Evolutionary conservation across 2,113 vertebrate species (phyloP).

Genomic region (Embiotoca jacksoni): DNA sequence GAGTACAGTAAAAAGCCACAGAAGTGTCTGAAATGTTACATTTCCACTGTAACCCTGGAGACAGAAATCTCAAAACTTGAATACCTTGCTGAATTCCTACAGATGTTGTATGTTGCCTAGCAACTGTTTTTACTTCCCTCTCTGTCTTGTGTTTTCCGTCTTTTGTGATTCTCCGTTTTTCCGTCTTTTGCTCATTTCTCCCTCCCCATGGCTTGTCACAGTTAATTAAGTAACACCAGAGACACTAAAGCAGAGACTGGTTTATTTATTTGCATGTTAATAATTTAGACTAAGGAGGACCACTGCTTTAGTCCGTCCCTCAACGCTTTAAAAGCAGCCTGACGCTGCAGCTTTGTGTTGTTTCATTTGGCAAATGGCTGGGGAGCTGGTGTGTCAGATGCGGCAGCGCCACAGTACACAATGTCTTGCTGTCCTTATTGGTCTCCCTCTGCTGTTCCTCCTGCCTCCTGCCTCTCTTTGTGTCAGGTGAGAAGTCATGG

Average conservation of each 20-base stretch:
- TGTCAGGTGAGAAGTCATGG: slow-evolving; percentile 80
- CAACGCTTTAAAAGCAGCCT: slow-evolving; percentile 57
- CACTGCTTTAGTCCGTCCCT: slow-evolving; percentile 58
- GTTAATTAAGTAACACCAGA: slow-evolving; percentile 81
- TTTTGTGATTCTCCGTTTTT: slow-evolving; percentile 54
- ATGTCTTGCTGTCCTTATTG: slow-evolving; percentile 55
- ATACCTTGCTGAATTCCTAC: slow-evolving; percentile 82
- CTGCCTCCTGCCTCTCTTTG: slow-evolving; percentile 56
- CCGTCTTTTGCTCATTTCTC: slow-evolving; percentile 59
- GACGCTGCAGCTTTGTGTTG: slow-evolving; percentile 65
- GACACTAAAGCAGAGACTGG: slow-evolving; percentile 73
- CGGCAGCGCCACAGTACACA: slow-evolving; percentile 32
- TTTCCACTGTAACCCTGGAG: slow-evolving; percentile 83
- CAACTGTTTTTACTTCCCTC: slow-evolving; percentile 81
- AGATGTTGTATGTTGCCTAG: slow-evolving; percentile 88
- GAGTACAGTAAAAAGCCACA: slow-evolving; percentile 51
- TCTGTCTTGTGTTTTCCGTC: slow-evolving; percentile 52
- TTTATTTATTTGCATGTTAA: slow-evolving; percentile 84
- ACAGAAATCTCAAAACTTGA: slow-evolving; percentile 81
- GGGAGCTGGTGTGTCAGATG: slow-evolving; percentile 56
- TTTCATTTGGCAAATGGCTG: slow-evolving; percentile 55
- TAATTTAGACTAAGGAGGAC: slow-evolving; percentile 80
- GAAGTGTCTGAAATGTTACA: slow-evolving; percentile 70
- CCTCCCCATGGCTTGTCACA: slow-evolving; percentile 71
- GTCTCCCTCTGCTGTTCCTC: slow-evolving; percentile 28